Conservation (phyloP, 2,797 vertebrate species). For the Oreortyx pictus region DNA sequence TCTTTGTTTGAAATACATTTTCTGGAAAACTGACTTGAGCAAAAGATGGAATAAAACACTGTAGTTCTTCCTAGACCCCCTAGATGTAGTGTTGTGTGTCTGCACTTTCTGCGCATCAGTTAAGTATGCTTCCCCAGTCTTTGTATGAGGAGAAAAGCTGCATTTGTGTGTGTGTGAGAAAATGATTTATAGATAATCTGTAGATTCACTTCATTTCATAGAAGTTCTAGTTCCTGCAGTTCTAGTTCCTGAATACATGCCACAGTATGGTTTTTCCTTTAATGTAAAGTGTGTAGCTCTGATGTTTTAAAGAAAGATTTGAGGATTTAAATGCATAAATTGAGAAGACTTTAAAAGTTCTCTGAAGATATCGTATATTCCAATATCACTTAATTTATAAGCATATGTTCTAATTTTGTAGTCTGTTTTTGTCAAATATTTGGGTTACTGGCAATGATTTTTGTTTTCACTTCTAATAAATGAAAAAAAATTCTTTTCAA, state of each 20-base stretch:
- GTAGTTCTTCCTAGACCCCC: not conserved
- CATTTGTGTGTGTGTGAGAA: not conserved
- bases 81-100: not conserved
- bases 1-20: not conserved
- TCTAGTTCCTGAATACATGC: not conserved
- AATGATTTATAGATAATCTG: not conserved
- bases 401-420: not conserved
- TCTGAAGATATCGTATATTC: not conserved
- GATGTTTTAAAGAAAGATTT: not conserved
- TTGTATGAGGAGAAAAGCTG: rapidly evolving
- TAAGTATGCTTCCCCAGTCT: not conserved
- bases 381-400: not conserved
- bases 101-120: not conserved
- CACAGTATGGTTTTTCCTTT: not conserved
- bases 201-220: too few relatives aligned
- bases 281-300: not conserved
- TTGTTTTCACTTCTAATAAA: not conserved
- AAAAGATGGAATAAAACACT: not conserved
- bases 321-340: not conserved
- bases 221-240: not conserved
- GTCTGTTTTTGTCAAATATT: not conserved
- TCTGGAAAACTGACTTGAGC: not conserved
- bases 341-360: not conserved
- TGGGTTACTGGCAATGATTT: not conserved
- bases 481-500: not conserved